phyloP scores from a whole-genome alignment of 1,140 invertebrate species.

The Pseudomyrmex sp. region DNA sequence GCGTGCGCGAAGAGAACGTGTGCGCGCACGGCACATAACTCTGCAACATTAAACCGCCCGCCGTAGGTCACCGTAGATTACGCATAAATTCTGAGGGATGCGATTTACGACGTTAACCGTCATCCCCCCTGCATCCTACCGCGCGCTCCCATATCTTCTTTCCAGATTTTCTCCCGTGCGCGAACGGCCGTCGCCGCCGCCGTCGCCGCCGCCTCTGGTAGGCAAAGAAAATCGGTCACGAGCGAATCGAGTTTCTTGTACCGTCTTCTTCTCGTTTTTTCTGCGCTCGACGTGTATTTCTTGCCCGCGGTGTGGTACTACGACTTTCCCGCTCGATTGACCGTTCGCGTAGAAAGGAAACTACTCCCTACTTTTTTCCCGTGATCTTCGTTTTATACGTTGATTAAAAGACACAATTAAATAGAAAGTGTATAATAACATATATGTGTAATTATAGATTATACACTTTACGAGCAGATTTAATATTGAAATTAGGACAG shows the following conservation, averaged over 20 bases:
- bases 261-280: slow-evolving; percentile 1
- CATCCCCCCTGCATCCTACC: slow-evolving; percentile 15
- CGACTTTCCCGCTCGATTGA: slow-evolving; percentile 24
- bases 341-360: slow-evolving; percentile 4
- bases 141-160: not conserved
- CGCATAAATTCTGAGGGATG: slow-evolving; percentile 70
- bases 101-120: slow-evolving; percentile 72
- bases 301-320: not conserved
- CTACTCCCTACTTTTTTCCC: not conserved
- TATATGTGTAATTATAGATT: not conserved
- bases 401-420: not conserved
- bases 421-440: too few relatives aligned
- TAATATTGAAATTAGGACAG: not conserved
- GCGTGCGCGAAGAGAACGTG: slow-evolving; percentile 29
- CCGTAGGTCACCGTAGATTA: slow-evolving; percentile 75
- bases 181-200: not conserved
- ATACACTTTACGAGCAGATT: not conserved
- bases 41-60: slow-evolving; percentile 76
- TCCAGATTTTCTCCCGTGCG: slow-evolving; percentile 47
- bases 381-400: not conserved
- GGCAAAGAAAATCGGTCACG: slow-evolving; percentile 50
- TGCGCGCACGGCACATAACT: slow-evolving; percentile 71
- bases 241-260: slow-evolving; percentile 25
- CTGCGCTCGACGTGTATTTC: slow-evolving; percentile 12
- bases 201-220: slow-evolving; percentile 17